Conservation (phyloP, 2,888 invertebrate species). For the Cheilosia scutellata region DNA sequence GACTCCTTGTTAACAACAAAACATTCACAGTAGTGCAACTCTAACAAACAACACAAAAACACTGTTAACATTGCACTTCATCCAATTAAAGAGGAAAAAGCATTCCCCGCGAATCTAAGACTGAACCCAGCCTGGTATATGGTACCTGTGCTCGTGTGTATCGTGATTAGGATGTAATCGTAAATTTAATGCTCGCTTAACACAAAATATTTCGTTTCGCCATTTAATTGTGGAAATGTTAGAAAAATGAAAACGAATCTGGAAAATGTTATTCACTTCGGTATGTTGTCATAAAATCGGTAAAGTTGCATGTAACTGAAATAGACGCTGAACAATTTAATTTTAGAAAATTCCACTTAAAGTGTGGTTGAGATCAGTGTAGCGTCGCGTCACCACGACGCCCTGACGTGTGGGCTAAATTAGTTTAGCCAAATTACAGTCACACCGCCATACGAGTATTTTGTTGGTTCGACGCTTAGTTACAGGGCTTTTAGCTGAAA, state of each 20-base stretch:
- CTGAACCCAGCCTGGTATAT: background rate
- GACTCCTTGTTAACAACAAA: slow-evolving; percentile 67
- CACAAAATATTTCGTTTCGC: slow-evolving; percentile 66
- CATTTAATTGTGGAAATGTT: slow-evolving; percentile 57
- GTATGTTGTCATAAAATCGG: slow-evolving; percentile 50
- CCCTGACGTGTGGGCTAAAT: slow-evolving; percentile 1
- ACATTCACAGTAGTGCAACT: slow-evolving; percentile 31
- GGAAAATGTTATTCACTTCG: slow-evolving; percentile 34
- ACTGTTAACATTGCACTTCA: slow-evolving; percentile 64
- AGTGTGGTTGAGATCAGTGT: background rate
- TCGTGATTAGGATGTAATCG: slow-evolving; percentile 71
- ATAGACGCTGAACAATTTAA: slow-evolving; percentile 27
- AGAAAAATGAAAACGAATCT: slow-evolving; percentile 29
- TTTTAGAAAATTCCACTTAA: slow-evolving; percentile 18
- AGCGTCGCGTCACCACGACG: background rate
- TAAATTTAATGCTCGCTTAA: slow-evolving; percentile 66
- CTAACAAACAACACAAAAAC: slow-evolving; percentile 14
- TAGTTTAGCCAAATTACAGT: background rate
- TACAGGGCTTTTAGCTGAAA: slow-evolving; percentile 20
- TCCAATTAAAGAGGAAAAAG: slow-evolving; percentile 59
- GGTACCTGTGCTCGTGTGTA: slow-evolving; percentile 2
- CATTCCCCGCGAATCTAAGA: background rate
- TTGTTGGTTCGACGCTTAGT: background rate
- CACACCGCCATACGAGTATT: no score
- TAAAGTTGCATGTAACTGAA: slow-evolving; percentile 48